Percentiles rank a stretch among this genome's conserved stretches.
Conservation (phyloP, 2,888 invertebrate species). For the Meloe dianella region DNA sequence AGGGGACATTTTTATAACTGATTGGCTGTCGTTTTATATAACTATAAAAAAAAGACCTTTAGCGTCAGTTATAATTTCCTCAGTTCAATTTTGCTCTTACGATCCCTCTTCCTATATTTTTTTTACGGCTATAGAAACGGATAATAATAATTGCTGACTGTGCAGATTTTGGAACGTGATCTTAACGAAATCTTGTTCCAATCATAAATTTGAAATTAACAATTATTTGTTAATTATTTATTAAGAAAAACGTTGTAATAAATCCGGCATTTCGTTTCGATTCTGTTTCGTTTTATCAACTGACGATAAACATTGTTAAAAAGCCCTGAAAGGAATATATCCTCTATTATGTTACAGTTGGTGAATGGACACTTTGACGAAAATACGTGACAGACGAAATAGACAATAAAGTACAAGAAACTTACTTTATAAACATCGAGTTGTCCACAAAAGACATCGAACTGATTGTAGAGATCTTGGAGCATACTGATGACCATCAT, state of each 20-base stretch:
- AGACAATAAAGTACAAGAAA: neutral
- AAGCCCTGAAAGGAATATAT: neutral
- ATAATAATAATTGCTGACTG: neutral
- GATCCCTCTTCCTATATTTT: neutral
- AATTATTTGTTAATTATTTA: too few species aligned
- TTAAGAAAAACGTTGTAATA: neutral
- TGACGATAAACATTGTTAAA: too few species aligned
- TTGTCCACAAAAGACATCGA: slow-evolving; percentile 90
- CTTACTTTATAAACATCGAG: slow-evolving; percentile 92
- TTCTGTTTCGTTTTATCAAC: neutral
- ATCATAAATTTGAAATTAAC: too few species aligned
- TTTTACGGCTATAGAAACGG: neutral
- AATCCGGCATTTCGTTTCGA: neutral
- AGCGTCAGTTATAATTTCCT: neutral
- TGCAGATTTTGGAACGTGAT: neutral
- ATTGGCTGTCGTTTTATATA: neutral
- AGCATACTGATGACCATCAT: slow-evolving; percentile 97
- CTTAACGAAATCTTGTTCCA: neutral
- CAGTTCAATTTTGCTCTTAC: neutral
- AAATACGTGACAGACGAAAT: slow-evolving; percentile 2
- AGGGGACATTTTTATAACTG: neutral
- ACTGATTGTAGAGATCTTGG: slow-evolving; percentile 90
- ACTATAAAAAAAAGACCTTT: neutral
- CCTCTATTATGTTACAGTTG: neutral
- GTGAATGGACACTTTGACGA: slow-evolving; percentile 7